phyloP scores from a whole-genome alignment of 1,140 invertebrate genomes.

The Mercenaria mercenaria region DNA sequence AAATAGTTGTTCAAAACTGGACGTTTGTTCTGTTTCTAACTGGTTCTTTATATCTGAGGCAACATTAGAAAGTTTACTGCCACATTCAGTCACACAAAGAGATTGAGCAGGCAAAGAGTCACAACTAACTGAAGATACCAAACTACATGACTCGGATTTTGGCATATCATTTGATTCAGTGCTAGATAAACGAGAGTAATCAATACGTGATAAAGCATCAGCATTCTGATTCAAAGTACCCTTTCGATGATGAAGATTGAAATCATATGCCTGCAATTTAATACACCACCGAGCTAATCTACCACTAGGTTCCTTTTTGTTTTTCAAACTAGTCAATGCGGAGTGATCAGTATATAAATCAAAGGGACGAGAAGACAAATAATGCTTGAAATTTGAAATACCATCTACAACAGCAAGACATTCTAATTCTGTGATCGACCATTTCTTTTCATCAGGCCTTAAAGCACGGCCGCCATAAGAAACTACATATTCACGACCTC shows the following conservation, averaged over 20 bases:
- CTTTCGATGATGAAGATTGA: neutral
- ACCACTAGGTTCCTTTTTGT: neutral
- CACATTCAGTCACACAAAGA: neutral
- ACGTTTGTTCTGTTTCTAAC: neutral
- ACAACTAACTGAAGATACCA: neutral
- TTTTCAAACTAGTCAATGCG: neutral
- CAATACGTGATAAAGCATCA: conserved; percentile 26
- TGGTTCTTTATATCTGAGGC: neutral
- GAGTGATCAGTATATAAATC: conserved; percentile 3
- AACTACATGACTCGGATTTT: neutral
- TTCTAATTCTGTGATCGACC: conserved; percentile 54
- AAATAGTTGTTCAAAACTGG: neutral
- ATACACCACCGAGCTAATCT: neutral
- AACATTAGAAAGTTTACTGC: neutral
- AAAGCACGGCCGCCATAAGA: conserved; percentile 86
- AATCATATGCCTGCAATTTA: neutral
- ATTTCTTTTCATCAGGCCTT: conserved; percentile 61
- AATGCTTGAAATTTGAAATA: conserved; percentile 54
- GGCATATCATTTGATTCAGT: neutral
- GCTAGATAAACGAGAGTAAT: neutral
- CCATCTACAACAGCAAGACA: conserved; percentile 64
- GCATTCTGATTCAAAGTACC: neutral
- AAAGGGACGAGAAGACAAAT: conserved; percentile 28
- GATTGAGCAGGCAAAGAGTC: neutral
- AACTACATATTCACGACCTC: conserved; percentile 81